phyloP scores from a whole-genome alignment of 2,888 invertebrate genomes.

The Strigamia transsilvanica region DNA sequence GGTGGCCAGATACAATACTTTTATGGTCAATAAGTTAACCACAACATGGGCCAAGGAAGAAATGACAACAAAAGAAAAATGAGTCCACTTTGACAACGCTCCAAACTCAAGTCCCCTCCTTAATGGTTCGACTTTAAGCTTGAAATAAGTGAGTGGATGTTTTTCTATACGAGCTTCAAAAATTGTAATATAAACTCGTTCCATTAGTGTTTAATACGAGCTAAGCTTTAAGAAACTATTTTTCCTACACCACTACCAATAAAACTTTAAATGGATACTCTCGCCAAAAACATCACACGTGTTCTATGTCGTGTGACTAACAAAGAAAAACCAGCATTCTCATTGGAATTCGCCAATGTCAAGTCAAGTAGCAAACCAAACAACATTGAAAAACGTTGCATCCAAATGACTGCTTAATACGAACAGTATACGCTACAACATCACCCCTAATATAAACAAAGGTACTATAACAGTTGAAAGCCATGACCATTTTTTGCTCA shows the following conservation, averaged over 20 bases:
- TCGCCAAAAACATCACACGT: neutral
- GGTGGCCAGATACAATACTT: constrained; percentile 45
- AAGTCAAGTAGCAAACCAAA: constrained; percentile 40
- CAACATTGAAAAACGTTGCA: constrained; percentile 31
- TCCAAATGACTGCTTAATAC: constrained; percentile 28
- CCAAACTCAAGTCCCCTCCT: neutral
- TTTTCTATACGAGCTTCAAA: neutral
- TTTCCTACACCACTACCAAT: constrained; percentile 7
- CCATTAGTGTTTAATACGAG: constrained; percentile 12
- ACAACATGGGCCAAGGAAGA: constrained; percentile 7
- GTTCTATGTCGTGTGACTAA: constrained; percentile 23
- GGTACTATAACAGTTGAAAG: neutral
- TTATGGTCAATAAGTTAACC: constrained; percentile 49
- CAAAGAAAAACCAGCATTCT: constrained; percentile 23
- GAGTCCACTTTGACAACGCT: constrained; percentile 35
- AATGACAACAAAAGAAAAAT: constrained; percentile 41
- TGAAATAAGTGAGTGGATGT: constrained; percentile 5
- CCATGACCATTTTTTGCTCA: neutral
- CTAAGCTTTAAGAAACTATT: neutral
- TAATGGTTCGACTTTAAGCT: constrained; percentile 13
- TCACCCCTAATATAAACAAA: neutral
- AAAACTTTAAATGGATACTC: constrained; percentile 42
- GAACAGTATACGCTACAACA: neutral
- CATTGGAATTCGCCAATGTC: constrained; percentile 41
- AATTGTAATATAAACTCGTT: neutral